phyloP scores from a whole-genome alignment of 53 echinoderm and acorn worm species.

The Pentamera pediparva region DNA sequence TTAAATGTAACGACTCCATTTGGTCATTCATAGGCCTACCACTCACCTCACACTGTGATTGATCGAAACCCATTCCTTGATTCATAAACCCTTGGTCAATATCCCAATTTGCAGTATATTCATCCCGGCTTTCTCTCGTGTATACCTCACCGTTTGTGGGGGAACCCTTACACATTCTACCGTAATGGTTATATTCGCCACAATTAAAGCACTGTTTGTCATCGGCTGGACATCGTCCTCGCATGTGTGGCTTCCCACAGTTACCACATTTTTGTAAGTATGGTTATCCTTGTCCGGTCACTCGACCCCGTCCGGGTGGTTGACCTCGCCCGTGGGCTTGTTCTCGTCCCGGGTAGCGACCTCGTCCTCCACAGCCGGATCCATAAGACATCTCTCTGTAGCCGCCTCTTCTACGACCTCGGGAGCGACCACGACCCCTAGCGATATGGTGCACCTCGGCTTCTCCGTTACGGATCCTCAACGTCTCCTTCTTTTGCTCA shows the following conservation, averaged over 20 bases:
- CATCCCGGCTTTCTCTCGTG: too few species aligned
- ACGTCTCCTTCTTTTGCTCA: not conserved
- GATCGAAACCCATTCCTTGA: not conserved
- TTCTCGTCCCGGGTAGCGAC: not conserved
- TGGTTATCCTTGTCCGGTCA: not conserved
- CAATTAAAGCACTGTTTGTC: not conserved
- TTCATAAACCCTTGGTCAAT: too few species aligned
- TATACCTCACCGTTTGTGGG: too few species aligned
- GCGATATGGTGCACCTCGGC: not conserved
- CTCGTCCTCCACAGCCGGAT: not conserved
- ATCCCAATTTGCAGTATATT: too few species aligned
- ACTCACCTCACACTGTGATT: not conserved
- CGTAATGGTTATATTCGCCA: not conserved
- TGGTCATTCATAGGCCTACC: constrained; percentile 5
- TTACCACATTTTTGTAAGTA: not conserved
- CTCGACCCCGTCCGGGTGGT: not conserved
- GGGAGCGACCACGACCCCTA: not conserved
- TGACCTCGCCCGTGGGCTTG: not conserved
- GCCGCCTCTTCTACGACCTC: not conserved
- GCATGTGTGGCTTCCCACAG: not conserved
- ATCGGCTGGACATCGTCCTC: not conserved
- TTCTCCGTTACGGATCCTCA: not conserved
- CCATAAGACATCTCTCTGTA: not conserved
- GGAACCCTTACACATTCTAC: not conserved
- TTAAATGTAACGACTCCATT: not conserved